Percentiles rank a stretch among this genome's conserved stretches.
Evolutionary conservation across 2,888 invertebrate species (phyloP).

Genomic region (Pantelozetes paolii): DNA sequence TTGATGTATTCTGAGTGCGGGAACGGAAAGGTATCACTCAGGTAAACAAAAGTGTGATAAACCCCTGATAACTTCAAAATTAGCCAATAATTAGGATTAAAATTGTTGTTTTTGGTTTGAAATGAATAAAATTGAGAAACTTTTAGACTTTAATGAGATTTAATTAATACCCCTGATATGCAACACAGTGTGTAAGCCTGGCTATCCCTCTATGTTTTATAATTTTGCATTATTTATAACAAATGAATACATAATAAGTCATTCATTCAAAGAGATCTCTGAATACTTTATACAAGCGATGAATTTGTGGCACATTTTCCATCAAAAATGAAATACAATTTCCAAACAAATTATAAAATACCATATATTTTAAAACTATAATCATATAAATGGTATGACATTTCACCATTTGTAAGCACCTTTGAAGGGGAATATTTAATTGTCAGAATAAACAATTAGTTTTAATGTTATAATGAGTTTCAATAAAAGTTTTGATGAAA

Average conservation of each 20-base stretch:
- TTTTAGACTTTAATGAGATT: too few relatives aligned
- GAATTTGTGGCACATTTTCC: conserved; percentile 36
- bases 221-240: not conserved
- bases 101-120: too few relatives aligned
- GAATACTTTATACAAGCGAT: not conserved
- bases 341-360: not conserved
- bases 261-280: not conserved
- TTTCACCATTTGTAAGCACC: conserved; percentile 13
- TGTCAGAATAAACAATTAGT: not conserved
- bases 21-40: too few relatives aligned
- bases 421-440: not conserved
- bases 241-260: conserved; percentile 22
- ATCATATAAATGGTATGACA: not conserved
- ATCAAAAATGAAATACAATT: not conserved
- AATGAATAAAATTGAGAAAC: too few relatives aligned
- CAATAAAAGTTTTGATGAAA: conserved; percentile 19
- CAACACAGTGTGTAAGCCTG: too few relatives aligned
- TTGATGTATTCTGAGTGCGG: not conserved
- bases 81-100: too few relatives aligned
- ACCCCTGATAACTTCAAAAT: too few relatives aligned
- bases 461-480: conserved; percentile 2
- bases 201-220: too few relatives aligned
- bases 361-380: not conserved
- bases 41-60: too few relatives aligned
- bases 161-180: too few relatives aligned